Evolutionary conservation across 2,113 vertebrate species (phyloP).

Genomic region (Rhadina sibilatrix): DNA sequence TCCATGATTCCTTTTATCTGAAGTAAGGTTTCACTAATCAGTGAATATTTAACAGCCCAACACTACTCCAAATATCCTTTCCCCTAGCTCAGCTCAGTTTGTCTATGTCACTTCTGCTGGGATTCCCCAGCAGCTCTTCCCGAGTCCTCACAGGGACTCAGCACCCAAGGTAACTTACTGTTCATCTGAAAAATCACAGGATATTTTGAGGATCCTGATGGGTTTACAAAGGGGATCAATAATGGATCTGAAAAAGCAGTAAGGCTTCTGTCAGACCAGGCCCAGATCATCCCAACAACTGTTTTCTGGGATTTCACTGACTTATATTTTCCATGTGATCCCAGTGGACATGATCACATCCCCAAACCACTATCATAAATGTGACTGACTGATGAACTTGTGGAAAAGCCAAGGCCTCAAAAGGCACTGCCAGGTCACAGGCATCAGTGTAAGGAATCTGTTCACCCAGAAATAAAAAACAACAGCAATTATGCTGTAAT

Average conservation of each 20-base stretch:
- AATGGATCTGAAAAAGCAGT: background rate
- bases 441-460: background rate
- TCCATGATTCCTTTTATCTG: background rate
- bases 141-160: background rate
- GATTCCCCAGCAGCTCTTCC: background rate
- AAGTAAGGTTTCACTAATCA: background rate
- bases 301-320: background rate
- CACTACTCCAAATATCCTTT: background rate
- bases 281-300: background rate
- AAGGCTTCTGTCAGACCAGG: background rate
- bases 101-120: background rate
- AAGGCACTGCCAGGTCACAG: rapidly evolving
- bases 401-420: background rate
- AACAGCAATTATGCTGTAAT: background rate
- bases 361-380: background rate
- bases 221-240: background rate
- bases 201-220: background rate
- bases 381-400: background rate
- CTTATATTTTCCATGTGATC: background rate
- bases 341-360: background rate
- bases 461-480: background rate
- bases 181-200: background rate
- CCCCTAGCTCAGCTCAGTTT: background rate
- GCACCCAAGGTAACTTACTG: background rate
- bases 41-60: background rate